Evolutionary conservation across 2,113 vertebrate species (phyloP).

Genomic region (Engraulis encrasicolus): DNA sequence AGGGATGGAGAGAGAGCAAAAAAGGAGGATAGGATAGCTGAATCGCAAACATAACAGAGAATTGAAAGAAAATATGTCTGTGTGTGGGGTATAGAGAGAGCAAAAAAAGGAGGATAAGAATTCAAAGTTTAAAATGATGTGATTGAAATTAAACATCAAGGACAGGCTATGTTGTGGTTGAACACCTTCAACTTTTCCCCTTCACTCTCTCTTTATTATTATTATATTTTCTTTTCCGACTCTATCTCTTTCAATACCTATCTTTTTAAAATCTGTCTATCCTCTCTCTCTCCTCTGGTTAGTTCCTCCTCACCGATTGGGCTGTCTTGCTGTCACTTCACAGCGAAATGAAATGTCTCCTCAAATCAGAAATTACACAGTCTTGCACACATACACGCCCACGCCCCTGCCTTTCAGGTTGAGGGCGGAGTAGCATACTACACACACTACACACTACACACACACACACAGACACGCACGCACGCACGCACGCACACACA

Average conservation of each 20-base stretch:
- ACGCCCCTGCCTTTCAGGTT: not conserved
- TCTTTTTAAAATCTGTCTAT: not conserved
- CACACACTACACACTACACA: not conserved
- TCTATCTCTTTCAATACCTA: not conserved
- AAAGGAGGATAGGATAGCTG: no score
- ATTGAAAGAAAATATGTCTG: no score
- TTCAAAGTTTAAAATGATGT: no score
- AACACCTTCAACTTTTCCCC: slow-evolving; percentile 13
- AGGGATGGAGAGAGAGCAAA: no score
- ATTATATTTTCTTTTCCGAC: not conserved
- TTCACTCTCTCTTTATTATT: not conserved
- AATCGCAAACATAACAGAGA: no score
- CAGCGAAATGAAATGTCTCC: not conserved
- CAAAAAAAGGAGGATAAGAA: no score
- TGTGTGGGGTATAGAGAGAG: no score
- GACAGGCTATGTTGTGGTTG: slow-evolving; percentile 9
- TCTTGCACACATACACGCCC: no score
- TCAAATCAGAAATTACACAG: not conserved
- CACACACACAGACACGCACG: not conserved
- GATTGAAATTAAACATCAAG: not conserved
- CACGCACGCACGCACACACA: not conserved
- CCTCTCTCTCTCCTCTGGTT: no score
- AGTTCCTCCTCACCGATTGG: not conserved
- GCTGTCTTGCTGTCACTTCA: not conserved
- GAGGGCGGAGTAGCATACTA: not conserved